These are phyloP conservation scores for Clarias fuscus DNA, from an alignment of 2,797 vertebrate genomes.

Conservation along the genomic window DNA sequence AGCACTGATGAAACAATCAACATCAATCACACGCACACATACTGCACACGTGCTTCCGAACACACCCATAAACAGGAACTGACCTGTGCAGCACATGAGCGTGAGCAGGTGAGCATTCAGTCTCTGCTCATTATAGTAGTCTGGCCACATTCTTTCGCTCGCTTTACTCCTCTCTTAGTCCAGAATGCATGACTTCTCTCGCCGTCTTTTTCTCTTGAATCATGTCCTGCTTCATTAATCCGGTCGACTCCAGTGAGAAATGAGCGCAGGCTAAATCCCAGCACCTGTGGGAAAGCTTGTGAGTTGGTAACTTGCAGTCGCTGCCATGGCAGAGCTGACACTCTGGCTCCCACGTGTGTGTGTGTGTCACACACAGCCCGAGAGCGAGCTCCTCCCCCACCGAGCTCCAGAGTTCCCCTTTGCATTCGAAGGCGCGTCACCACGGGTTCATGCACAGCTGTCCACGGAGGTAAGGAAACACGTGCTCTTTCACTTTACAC, in stretches of 20 bases:
- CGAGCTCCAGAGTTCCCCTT: slow-evolving; percentile 40
- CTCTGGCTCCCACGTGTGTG: slow-evolving; percentile 67
- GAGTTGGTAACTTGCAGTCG: slow-evolving; percentile 10
- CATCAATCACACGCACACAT: slow-evolving; percentile 43
- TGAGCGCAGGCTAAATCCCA: slow-evolving; percentile 37
- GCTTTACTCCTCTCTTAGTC: slow-evolving; percentile 16
- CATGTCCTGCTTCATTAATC: slow-evolving; percentile 39
- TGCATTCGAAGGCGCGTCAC: slow-evolving; percentile 42
- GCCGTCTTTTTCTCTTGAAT: slow-evolving; percentile 44
- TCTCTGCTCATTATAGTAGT: slow-evolving; percentile 75
- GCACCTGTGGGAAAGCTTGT: slow-evolving; percentile 12
- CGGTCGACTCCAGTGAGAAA: slow-evolving; percentile 36
- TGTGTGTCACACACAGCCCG: slow-evolving; percentile 63
- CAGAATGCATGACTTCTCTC: slow-evolving; percentile 15
- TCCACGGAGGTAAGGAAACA: not conserved
- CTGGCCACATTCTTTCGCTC: slow-evolving; percentile 71
- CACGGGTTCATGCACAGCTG: not conserved
- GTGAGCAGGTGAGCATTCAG: slow-evolving; percentile 87
- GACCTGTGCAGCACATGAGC: slow-evolving; percentile 96
- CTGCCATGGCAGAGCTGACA: slow-evolving; percentile 58
- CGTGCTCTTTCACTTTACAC: slow-evolving; percentile 14
- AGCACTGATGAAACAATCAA: slow-evolving; percentile 14
- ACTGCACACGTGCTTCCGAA: slow-evolving; percentile 1
- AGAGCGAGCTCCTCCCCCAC: slow-evolving; percentile 55
- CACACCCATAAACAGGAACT: slow-evolving; percentile 70